Evolutionary conservation across 2,888 invertebrate species (phyloP), one percentile per base, ranked within the genome.

Genomic region (Melolontha melolontha): DNA sequence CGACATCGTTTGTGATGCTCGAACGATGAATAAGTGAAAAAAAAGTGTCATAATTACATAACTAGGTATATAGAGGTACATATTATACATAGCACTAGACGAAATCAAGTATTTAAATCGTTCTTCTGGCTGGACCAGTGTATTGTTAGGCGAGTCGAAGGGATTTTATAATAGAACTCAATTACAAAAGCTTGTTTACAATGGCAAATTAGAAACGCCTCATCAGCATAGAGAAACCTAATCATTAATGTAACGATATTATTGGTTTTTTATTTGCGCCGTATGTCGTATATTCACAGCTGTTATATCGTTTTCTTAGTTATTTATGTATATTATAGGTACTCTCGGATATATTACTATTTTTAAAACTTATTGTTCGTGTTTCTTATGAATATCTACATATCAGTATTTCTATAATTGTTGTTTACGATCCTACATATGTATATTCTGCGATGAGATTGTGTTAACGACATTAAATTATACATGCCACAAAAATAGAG

Each of bases 191-290:
- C 47, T 57, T 40, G 66, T 49, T 66, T 66, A 57, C 66, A 66
- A 66, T 57, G 47, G 22, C 40, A 42, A 57, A 66, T 66, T 57
- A 66, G 49, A 66, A 66, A 66, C 66, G 57, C 40, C 66, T 57
- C 49, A 66, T 57, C 66, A 57, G 40, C 47, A 39, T 40, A 66
- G 17, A 57, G 27, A 54, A 57, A 57, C 66, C 66, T 50, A 12
- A 57, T 57, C 49, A 59, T 66, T 57, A 59, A 40, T 27, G 50
- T 51, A 40, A 55, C 39, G 49, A 41, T 66, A 57, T 66, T 51
- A 66, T 59, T 66, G 41, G 27, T 40, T 40, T 50, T 59, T 51
- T 34, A 34, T 34, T 34, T 34, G 34, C 34, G 34, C 34, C 34
- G 34, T 34, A 34, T 34, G 34, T 34, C 11, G 41, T 16, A 41